phyloP scores from a whole-genome alignment of 1,140 invertebrate species.

The Drosophila azteca region DNA sequence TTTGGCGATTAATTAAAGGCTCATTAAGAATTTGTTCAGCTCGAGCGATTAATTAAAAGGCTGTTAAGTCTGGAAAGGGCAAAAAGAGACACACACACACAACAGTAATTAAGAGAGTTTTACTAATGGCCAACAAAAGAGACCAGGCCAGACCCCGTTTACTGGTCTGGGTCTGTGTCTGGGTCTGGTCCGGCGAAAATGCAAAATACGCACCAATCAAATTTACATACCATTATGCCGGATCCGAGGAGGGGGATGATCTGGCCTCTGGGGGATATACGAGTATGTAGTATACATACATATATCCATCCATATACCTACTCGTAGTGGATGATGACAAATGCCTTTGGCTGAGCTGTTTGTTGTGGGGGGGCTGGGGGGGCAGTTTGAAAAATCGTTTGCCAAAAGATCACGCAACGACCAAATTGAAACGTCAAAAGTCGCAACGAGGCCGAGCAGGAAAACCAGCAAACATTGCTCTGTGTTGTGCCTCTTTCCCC shows the following conservation, averaged over 20 bases:
- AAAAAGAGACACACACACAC: conserved; percentile 15
- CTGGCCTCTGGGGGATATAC: neutral
- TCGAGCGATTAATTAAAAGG: conserved; percentile 67
- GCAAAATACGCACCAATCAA: no score
- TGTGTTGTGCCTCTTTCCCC: conserved; percentile 34
- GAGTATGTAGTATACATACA: neutral
- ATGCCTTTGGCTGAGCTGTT: conserved; percentile 36
- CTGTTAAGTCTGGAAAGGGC: conserved; percentile 59
- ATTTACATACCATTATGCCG: no score
- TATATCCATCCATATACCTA: no score
- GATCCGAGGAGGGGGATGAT: neutral
- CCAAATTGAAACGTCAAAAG: conserved; percentile 73
- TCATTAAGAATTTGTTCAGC: conserved; percentile 79
- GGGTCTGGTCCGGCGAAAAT: no score
- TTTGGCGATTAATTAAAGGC: conserved; percentile 77
- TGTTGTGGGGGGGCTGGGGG: conserved; percentile 13
- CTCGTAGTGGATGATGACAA: conserved; percentile 34
- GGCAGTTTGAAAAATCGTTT: conserved; percentile 51
- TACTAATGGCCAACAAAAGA: conserved; percentile 7
- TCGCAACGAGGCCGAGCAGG: conserved; percentile 42
- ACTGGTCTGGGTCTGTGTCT: no score
- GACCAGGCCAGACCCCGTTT: neutral
- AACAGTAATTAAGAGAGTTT: conserved; percentile 20
- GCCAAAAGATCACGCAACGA: conserved; percentile 45
- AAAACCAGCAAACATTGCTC: conserved; percentile 9